phyloP scores from a whole-genome alignment of 1,140 invertebrate genomes.

The Samia ricini region DNA sequence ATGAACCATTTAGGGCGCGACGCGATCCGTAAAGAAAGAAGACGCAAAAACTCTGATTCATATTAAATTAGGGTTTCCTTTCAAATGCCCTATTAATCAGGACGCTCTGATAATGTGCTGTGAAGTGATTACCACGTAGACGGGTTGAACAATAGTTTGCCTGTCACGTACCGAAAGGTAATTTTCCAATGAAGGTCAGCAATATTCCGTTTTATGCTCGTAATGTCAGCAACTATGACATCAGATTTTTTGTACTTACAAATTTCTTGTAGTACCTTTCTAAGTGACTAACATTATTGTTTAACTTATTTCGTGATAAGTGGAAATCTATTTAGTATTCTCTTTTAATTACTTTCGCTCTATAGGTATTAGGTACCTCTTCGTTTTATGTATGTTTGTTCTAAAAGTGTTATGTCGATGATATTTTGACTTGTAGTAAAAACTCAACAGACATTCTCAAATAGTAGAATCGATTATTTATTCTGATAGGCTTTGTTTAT shows the following conservation, averaged over 20 bases:
- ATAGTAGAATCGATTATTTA: too few species aligned
- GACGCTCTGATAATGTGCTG: constrained; percentile 34
- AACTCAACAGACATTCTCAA: too few species aligned
- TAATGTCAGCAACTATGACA: constrained; percentile 18
- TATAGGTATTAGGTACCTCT: too few species aligned
- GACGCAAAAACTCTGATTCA: constrained; percentile 1
- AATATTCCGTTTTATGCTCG: constrained; percentile 22
- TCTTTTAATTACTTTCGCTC: too few species aligned
- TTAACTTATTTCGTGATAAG: background rate
- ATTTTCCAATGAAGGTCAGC: constrained; percentile 27
- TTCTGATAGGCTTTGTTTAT: background rate
- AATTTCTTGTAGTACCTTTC: background rate
- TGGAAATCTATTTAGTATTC: too few species aligned
- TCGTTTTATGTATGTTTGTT: too few species aligned
- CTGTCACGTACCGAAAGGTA: constrained; percentile 26
- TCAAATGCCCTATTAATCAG: constrained; percentile 14
- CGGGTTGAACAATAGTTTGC: constrained; percentile 19
- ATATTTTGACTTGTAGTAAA: too few species aligned
- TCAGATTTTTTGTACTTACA: constrained; percentile 8
- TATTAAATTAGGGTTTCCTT: constrained; percentile 18
- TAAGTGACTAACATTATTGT: background rate
- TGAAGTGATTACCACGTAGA: constrained; percentile 23
- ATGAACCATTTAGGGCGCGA: constrained; percentile 20
- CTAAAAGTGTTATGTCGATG: too few species aligned
- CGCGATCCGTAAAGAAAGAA: constrained; percentile 11